Percentiles rank a stretch among this genome's conserved stretches.
Evolutionary conservation across 2,888 invertebrate genomes (phyloP).

Genomic region (Pyrocoelia pectoralis): DNA sequence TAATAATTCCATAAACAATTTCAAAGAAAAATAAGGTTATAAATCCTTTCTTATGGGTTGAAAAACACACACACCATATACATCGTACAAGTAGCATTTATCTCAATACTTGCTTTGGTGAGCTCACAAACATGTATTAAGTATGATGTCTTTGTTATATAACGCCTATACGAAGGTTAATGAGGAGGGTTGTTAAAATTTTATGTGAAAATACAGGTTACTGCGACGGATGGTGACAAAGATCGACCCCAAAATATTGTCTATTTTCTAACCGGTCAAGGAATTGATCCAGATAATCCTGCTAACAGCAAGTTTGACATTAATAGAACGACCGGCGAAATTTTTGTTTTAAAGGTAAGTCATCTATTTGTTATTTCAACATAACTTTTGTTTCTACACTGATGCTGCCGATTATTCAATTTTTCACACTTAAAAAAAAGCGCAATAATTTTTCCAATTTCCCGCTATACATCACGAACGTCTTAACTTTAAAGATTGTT

Average conservation of each 20-base stretch:
- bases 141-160: constrained; percentile 23
- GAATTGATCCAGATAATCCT: constrained; percentile 94
- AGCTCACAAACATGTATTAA: constrained; percentile 8
- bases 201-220: constrained; percentile 71
- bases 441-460: constrained; percentile 16
- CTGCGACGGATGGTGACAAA: constrained; percentile 95
- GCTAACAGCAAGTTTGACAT: constrained; percentile 97
- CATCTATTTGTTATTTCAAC: not conserved
- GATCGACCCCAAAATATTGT: constrained; percentile 95
- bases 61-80: not conserved
- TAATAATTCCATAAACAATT: not conserved
- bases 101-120: not conserved
- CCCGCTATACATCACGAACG: constrained; percentile 14
- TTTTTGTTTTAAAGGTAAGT: constrained; percentile 91
- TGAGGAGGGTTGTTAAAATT: constrained; percentile 26
- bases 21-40: constrained; percentile 7
- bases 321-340: constrained; percentile 93
- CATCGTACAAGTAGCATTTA: not conserved
- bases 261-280: constrained; percentile 94
- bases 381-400: too few relatives aligned
- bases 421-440: too few relatives aligned
- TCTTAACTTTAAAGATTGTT: constrained; percentile 23
- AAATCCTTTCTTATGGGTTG: constrained; percentile 2
- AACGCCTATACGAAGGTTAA: constrained; percentile 28
- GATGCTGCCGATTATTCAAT: too few relatives aligned